A percentile compares a stretch with the other conserved stretches of the same genome.
These are phyloP conservation scores for Drosophila fuyamai DNA, from an alignment of 1,140 invertebrate genomes.

Conservation along the genomic window DNA sequence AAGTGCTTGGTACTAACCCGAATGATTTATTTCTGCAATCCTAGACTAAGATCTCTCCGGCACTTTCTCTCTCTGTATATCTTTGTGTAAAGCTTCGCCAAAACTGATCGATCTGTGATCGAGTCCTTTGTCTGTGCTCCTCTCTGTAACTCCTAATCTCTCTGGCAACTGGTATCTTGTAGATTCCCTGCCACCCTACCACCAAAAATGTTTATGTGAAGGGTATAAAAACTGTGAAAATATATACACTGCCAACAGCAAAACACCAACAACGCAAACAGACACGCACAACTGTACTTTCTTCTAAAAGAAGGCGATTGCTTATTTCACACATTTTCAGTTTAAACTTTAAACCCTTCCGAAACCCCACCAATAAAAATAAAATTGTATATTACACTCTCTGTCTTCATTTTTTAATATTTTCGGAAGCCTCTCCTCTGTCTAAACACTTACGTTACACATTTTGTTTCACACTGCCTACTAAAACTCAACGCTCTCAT, in stretches of 20 bases:
- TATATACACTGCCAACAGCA: constrained; percentile 27
- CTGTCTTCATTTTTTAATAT: constrained; percentile 3
- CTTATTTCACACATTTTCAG: constrained; percentile 49
- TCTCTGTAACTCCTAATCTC: constrained; percentile 25
- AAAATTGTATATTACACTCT: constrained; percentile 24
- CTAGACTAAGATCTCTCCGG: constrained; percentile 42
- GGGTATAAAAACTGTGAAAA: constrained; percentile 77
- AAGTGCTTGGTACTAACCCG: constrained; percentile 52
- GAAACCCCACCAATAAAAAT: neutral
- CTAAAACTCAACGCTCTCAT: constrained; percentile 47
- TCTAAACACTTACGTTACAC: constrained; percentile 7
- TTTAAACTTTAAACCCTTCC: constrained; percentile 21
- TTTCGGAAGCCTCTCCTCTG: constrained; percentile 2
- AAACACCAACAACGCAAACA: constrained; percentile 52
- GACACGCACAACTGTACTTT: constrained; percentile 48
- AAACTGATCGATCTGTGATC: constrained; percentile 21
- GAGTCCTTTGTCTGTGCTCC: constrained; percentile 19
- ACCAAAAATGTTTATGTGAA: constrained; percentile 53
- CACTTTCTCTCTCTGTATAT: constrained; percentile 21
- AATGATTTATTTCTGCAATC: constrained; percentile 36
- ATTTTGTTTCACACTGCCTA: constrained; percentile 28
- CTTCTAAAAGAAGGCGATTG: constrained; percentile 24
- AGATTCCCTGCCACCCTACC: constrained; percentile 12
- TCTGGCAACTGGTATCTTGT: constrained; percentile 15
- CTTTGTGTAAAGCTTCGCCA: constrained; percentile 44